Evolutionary conservation across 1,140 invertebrate genomes (phyloP).

Genomic region (Drosophila aff.): DNA sequence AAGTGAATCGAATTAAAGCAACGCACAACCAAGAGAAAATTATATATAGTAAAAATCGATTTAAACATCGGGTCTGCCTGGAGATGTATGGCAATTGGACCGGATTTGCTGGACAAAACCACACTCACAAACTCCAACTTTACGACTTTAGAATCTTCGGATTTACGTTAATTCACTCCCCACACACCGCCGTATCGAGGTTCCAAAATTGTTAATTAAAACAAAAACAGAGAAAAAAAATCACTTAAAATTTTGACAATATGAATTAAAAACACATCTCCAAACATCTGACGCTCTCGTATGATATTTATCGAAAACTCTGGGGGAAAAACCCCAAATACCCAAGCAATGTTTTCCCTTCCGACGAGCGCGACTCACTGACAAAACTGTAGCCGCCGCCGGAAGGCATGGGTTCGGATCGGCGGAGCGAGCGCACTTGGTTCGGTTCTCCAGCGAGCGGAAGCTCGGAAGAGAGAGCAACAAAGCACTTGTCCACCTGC

Average conservation of each 20-base stretch:
- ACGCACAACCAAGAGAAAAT: slow-evolving; percentile 12
- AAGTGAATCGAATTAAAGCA: slow-evolving; percentile 23
- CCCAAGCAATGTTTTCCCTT: slow-evolving; percentile 38
- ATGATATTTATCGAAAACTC: background rate
- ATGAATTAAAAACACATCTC: slow-evolving; percentile 43
- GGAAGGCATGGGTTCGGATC: slow-evolving; percentile 19
- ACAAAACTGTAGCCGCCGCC: background rate
- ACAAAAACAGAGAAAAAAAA: slow-evolving; percentile 5
- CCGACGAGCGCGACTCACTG: slow-evolving; percentile 48
- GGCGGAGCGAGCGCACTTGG: slow-evolving; percentile 7
- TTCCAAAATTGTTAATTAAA: slow-evolving; percentile 30
- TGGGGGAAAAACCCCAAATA: slow-evolving; percentile 5
- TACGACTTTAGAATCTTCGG: background rate
- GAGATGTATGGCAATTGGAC: background rate
- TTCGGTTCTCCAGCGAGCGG: slow-evolving; percentile 29
- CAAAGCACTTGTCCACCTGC: slow-evolving; percentile 24
- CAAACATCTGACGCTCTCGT: slow-evolving; percentile 18
- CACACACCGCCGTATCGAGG: background rate
- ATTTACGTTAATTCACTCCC: background rate
- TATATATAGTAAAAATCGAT: background rate
- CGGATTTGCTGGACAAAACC: background rate
- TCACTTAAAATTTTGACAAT: slow-evolving; percentile 66
- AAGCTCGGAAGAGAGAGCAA: slow-evolving; percentile 21
- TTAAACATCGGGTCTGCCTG: slow-evolving; percentile 6
- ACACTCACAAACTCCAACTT: background rate